phyloP scores from a whole-genome alignment of 2,888 invertebrate species.

The Macrophya alboannulata region DNA sequence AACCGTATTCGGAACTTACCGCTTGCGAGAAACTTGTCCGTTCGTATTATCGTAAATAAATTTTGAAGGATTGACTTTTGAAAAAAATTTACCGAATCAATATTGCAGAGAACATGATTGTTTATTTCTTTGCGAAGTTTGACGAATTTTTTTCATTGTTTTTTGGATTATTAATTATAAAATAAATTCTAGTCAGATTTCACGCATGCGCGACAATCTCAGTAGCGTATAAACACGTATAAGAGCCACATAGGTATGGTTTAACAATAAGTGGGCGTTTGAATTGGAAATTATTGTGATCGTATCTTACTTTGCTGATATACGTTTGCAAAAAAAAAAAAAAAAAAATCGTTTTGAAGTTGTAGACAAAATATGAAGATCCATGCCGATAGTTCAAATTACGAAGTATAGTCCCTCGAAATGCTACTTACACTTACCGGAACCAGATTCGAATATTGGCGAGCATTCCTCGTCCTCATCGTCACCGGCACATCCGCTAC shows the following conservation, averaged over 20 bases:
- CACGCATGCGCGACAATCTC: not conserved
- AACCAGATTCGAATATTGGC: conserved; percentile 91
- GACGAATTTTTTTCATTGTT: not conserved
- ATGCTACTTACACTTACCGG: conserved; percentile 81
- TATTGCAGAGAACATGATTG: not conserved
- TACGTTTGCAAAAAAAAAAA: not conserved
- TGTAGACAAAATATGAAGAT: not conserved
- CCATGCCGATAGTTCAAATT: not conserved
- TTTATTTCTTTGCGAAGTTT: not conserved
- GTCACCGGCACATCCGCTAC: conserved; percentile 94
- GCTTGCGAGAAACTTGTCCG: conserved; percentile 71
- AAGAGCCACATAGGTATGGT: not conserved
- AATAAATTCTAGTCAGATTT: not conserved
- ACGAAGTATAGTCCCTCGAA: not conserved
- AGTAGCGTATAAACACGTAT: not conserved
- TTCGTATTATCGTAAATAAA: conserved; percentile 57
- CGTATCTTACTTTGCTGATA: not conserved
- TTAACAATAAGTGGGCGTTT: not conserved
- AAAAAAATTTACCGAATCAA: conserved; percentile 44
- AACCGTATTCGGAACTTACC: conserved; percentile 34
- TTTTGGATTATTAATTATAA: not conserved
- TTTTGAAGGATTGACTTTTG: conserved; percentile 37
- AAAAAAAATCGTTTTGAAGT: not conserved
- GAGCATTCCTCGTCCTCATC: conserved; percentile 95
- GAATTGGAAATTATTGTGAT: not conserved